Percentiles rank a stretch among this genome's conserved stretches.
Evolutionary conservation across 2,113 vertebrate species (phyloP).

Genomic region (Ictalurus punctatus): DNA sequence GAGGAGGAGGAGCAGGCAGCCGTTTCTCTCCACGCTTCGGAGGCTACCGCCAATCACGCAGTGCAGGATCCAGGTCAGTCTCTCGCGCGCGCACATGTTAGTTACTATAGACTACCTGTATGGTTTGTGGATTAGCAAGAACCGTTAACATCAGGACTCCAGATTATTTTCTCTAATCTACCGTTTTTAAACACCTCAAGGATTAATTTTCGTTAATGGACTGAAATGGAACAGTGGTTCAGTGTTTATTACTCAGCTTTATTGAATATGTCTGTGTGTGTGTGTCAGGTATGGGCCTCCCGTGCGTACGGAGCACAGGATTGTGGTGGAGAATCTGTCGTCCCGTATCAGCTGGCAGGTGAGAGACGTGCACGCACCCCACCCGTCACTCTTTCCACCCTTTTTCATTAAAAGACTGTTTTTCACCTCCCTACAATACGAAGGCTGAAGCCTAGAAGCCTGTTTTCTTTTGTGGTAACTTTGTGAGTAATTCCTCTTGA

Average conservation of each 20-base stretch:
- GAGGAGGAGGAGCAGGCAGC: conserved; percentile 73
- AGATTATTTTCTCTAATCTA: too few relatives aligned
- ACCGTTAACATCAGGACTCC: neutral
- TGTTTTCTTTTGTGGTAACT: conserved; percentile 1
- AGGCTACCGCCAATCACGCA: conserved; percentile 82
- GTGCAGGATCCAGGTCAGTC: conserved; percentile 78
- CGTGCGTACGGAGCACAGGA: conserved; percentile 86
- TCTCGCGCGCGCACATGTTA: accelerated
- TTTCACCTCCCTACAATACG: neutral
- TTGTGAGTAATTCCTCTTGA: conserved; percentile 10
- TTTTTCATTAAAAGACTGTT: neutral
- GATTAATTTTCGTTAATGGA: too few relatives aligned
- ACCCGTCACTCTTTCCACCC: neutral
- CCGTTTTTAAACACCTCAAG: too few relatives aligned
- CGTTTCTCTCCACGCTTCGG: conserved; percentile 78
- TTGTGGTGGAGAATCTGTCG: conserved; percentile 89
- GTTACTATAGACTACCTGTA: too few relatives aligned
- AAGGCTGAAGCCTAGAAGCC: neutral
- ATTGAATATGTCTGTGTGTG: neutral
- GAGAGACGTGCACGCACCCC: conserved; percentile 55
- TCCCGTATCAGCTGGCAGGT: conserved; percentile 93
- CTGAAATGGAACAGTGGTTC: too few relatives aligned
- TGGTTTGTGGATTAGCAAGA: neutral
- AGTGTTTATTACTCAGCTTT: too few relatives aligned
- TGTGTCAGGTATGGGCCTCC: conserved; percentile 80